phyloP scores from a whole-genome alignment of 2,113 vertebrate genomes.

The Cynocephalus volans region DNA sequence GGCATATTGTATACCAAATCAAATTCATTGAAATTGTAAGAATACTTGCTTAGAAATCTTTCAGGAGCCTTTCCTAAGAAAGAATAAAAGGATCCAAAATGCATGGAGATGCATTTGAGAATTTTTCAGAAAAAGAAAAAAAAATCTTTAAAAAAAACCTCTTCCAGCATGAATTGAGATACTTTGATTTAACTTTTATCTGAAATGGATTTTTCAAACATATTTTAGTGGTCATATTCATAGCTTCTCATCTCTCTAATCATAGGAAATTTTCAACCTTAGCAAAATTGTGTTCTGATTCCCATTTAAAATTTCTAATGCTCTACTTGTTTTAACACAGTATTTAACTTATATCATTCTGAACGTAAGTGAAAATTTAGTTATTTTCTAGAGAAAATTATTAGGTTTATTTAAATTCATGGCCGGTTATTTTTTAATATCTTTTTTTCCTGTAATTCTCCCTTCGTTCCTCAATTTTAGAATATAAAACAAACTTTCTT shows the following conservation, averaged over 20 bases:
- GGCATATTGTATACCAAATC: not conserved
- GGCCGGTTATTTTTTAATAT: too few species aligned
- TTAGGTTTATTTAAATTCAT: too few species aligned
- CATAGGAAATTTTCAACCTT: not conserved
- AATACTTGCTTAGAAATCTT: not conserved
- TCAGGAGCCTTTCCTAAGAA: not conserved
- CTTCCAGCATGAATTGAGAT: not conserved
- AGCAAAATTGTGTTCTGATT: slow-evolving; percentile 26
- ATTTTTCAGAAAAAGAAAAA: slow-evolving; percentile 29
- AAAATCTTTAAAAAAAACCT: not conserved
- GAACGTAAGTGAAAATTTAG: not conserved
- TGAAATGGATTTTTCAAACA: slow-evolving; percentile 7
- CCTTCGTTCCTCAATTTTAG: too few species aligned
- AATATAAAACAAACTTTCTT: too few species aligned
- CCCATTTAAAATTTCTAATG: slow-evolving; percentile 26
- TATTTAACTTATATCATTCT: not conserved
- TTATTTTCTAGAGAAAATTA: too few species aligned
- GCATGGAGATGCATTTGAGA: not conserved
- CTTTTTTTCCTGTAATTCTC: too few species aligned
- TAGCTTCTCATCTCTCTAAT: not conserved
- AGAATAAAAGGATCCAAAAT: not conserved
- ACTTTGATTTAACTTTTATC: not conserved
- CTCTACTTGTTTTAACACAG: not conserved
- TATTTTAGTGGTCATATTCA: not conserved
- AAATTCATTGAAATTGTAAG: not conserved